Evolutionary conservation across 2,888 invertebrate genomes (phyloP), one percentile per base, ranked within the genome.

Genomic region (Sinodicranocentrus sp.): DNA sequence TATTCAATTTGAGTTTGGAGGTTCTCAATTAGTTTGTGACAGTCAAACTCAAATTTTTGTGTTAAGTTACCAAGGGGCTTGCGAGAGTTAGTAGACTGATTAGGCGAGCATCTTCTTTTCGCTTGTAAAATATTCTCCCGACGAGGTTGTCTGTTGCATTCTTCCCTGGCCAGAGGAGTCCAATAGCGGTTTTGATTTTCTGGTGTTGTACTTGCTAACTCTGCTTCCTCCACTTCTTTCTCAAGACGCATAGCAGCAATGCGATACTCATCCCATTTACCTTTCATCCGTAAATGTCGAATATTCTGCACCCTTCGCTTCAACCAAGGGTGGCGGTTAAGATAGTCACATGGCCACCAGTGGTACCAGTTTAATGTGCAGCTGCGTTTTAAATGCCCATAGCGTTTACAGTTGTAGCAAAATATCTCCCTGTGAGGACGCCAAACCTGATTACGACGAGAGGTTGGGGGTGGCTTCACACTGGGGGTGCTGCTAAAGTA

Each of bases 341-440:
- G 15, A 17, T 68, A 75, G 13, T 59, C 44, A 5, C 10, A 6
- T 0, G 82, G 82, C 82, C 82, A 82, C 73, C 73, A 82, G 59
- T 57, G 28, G 21, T 75, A 33, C 82, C 82, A 75, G 0, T 1
- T 0, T 21, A 1, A 6, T 15, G 2, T 3, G 28, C 67, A 73
- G 2, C 57, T 3, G 3, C 13, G 17, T 39, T 39, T 43, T 8
- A 10, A 0, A 25, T 82, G 82, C 0, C 82, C 82, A 23, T 26
- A 82, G 1, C 44, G 26, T 19, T 82, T 82, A 19, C 82, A 82
- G 19, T 67, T 39, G 68, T 26, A 73, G 59, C 82, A 82, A 26
- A 82, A 82, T 1, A 33, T 3, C 19, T 6, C 23, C n/a, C 17
- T 57, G 26, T 10, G 10, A 15, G 25, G 13, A 25, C 2, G 54